A percentile compares a stretch with the other conserved stretches of the same genome.
phyloP scores from a whole-genome alignment of 2,113 vertebrate genomes.

The Tachycineta bicolor region DNA sequence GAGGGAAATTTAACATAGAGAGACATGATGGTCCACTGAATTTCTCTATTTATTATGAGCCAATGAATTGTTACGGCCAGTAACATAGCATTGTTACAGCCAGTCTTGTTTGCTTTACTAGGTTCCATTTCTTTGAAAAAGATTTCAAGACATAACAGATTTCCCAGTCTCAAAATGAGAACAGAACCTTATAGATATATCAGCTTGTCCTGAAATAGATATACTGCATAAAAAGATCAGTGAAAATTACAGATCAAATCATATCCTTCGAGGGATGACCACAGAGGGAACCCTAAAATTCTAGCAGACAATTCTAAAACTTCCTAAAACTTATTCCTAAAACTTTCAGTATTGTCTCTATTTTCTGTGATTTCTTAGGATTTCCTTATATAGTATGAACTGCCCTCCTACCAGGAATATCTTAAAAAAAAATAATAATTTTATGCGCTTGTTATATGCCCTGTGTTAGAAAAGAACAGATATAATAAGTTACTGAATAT shows the following conservation, averaged over 20 bases:
- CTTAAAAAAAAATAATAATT: neutral
- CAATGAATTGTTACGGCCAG: neutral
- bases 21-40: neutral
- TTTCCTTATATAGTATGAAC: neutral
- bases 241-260: neutral
- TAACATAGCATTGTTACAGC: neutral
- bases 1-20: neutral
- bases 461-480: neutral
- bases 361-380: neutral
- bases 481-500: neutral
- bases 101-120: neutral
- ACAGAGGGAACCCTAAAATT: neutral
- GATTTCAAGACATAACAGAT: neutral
- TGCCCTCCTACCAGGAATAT: neutral
- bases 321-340: neutral
- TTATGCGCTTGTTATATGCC: neutral
- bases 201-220: neutral
- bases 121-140: neutral
- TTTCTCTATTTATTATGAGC: neutral
- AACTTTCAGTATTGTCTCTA: neutral
- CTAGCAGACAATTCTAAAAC: neutral
- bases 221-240: neutral
- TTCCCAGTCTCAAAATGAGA: neutral
- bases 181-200: neutral
- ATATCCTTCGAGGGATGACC: neutral